A percentile compares a stretch with the other conserved stretches of the same genome.
These are phyloP conservation scores for Drosophila azteca DNA, from an alignment of 1,140 invertebrate genomes.

Conservation along the genomic window DNA sequence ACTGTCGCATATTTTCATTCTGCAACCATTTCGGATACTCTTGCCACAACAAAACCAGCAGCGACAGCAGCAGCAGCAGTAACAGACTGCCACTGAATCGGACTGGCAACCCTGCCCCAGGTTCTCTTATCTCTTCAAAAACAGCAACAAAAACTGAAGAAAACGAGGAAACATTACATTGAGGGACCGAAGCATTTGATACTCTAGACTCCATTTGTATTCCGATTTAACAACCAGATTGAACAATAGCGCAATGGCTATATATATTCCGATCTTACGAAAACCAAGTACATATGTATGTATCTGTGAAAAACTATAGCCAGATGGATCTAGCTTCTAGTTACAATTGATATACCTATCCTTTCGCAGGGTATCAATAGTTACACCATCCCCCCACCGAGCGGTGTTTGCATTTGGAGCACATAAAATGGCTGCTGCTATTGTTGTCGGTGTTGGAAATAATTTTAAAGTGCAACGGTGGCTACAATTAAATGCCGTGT, in stretches of 20 bases:
- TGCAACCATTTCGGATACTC: constrained; percentile 21
- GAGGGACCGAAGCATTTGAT: too few relatives aligned
- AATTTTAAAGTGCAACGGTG: constrained; percentile 71
- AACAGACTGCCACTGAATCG: too few relatives aligned
- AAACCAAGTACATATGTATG: too few relatives aligned
- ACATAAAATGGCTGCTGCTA: constrained; percentile 39
- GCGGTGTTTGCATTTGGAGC: constrained; percentile 60
- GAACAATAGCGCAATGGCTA: too few relatives aligned
- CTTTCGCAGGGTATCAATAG: background rate
- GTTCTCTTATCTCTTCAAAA: constrained; percentile 52
- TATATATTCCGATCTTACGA: too few relatives aligned
- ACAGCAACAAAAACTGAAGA: constrained; percentile 1
- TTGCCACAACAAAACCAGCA: constrained; percentile 6
- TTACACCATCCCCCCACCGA: too few relatives aligned
- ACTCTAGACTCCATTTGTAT: too few relatives aligned
- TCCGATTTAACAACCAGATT: too few relatives aligned
- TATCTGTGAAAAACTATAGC: too few relatives aligned
- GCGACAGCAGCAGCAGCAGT: background rate
- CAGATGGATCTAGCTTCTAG: too few relatives aligned
- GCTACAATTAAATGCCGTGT: constrained; percentile 75
- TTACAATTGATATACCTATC: too few relatives aligned
- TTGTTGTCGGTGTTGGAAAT: constrained; percentile 58
- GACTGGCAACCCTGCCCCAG: too few relatives aligned
- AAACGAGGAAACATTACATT: background rate
- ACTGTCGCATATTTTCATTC: constrained; percentile 28